A percentile compares a stretch with the other conserved stretches of the same genome.
These are phyloP conservation scores for Drosophila peninsularis DNA, from an alignment of 2,888 invertebrate genomes.

Conservation along the genomic window DNA sequence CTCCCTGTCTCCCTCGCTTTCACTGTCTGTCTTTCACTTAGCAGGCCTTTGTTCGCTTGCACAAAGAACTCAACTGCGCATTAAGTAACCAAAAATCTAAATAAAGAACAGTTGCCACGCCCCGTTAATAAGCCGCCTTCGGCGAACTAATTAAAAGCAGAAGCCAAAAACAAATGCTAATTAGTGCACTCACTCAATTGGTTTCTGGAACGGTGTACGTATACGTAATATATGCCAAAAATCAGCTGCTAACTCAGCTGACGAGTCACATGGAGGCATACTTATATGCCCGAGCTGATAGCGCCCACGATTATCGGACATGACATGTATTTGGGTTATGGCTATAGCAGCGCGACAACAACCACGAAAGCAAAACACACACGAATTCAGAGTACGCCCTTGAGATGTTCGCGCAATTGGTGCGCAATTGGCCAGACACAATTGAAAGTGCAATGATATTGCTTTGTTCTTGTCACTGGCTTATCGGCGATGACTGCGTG, in stretches of 20 bases:
- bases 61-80: slow-evolving; percentile 70
- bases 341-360: slow-evolving; percentile 16
- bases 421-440: slow-evolving; percentile 21
- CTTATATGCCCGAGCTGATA: slow-evolving; percentile 10
- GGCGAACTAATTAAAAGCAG: slow-evolving; percentile 44
- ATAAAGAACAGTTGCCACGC: background rate
- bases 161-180: slow-evolving; percentile 58
- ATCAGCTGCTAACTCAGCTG: slow-evolving; percentile 46
- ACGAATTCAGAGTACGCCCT: slow-evolving; percentile 44
- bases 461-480: background rate
- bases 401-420: slow-evolving; percentile 19
- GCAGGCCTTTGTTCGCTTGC: slow-evolving; percentile 57
- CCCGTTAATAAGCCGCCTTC: background rate
- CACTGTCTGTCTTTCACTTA: background rate
- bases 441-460: slow-evolving; percentile 46
- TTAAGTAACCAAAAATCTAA: slow-evolving; percentile 32
- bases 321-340: slow-evolving; percentile 40
- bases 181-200: slow-evolving; percentile 67
- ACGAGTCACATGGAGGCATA: slow-evolving; percentile 64
- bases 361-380: slow-evolving; percentile 4
- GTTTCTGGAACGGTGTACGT: slow-evolving; percentile 22
- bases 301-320: slow-evolving; percentile 38
- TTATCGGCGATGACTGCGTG: slow-evolving; percentile 6
- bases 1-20: background rate
- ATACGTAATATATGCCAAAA: slow-evolving; percentile 2